These are phyloP conservation scores for Propsilocerus akamusi DNA, from an alignment of 1,140 invertebrate species.

Conservation along the genomic window DNA sequence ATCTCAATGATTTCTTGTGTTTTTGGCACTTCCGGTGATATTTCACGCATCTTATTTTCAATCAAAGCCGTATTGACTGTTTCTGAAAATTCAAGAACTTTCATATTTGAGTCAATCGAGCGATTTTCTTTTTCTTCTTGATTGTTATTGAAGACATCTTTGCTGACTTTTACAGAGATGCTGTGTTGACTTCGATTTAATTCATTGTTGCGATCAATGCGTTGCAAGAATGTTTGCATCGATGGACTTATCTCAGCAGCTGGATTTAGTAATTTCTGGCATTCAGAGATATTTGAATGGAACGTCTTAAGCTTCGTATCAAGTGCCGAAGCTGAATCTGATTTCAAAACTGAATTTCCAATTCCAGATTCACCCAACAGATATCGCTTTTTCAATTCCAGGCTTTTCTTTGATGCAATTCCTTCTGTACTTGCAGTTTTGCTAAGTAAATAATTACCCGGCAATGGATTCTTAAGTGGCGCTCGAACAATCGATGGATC, in stretches of 20 bases:
- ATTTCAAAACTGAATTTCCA: slow-evolving; percentile 50
- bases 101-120: slow-evolving; percentile 22
- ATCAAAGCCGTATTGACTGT: slow-evolving; percentile 19
- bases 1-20: slow-evolving; percentile 18
- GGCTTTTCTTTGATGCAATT: slow-evolving; percentile 63
- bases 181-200: neutral
- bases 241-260: slow-evolving; percentile 52
- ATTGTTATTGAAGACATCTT: slow-evolving; percentile 18
- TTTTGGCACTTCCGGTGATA: slow-evolving; percentile 10
- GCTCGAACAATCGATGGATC: slow-evolving; percentile 19
- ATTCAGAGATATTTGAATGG: slow-evolving; percentile 68
- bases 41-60: slow-evolving; percentile 14
- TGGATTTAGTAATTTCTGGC: slow-evolving; percentile 70
- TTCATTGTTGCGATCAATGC: slow-evolving; percentile 15
- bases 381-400: slow-evolving; percentile 72
- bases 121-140: slow-evolving; percentile 24
- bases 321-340: slow-evolving; percentile 65
- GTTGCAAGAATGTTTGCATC: slow-evolving; percentile 51
- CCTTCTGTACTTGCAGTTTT: slow-evolving; percentile 68
- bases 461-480: slow-evolving; percentile 30
- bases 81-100: slow-evolving; percentile 21
- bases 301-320: slow-evolving; percentile 68
- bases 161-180: slow-evolving; percentile 13
- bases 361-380: slow-evolving; percentile 41
- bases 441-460: slow-evolving; percentile 53